A percentile compares a stretch with the other conserved stretches of the same genome.
phyloP scores from a whole-genome alignment of 2,888 invertebrate genomes.

The Neocrepidodera transversa region DNA sequence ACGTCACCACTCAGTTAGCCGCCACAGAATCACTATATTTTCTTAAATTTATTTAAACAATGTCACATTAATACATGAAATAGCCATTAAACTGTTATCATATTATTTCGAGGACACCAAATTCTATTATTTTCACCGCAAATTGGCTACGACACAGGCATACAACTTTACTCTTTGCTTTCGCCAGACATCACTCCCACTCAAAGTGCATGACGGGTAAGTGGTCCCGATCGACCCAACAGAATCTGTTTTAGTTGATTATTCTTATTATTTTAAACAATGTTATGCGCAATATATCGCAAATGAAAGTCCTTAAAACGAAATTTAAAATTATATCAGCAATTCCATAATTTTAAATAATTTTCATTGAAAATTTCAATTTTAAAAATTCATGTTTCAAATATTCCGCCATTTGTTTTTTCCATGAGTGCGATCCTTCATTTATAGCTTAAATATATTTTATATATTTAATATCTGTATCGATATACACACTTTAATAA shows the following conservation, averaged over 20 bases:
- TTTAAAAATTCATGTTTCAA: neutral
- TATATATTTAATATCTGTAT: neutral
- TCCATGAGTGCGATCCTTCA: neutral
- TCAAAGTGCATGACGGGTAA: conserved; percentile 58
- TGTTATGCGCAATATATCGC: conserved; percentile 29
- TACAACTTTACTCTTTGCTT: conserved; percentile 50
- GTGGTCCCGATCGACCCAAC: conserved; percentile 49
- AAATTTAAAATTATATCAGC: neutral
- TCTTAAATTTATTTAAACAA: conserved; percentile 16
- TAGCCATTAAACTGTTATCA: conserved; percentile 26
- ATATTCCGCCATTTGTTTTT: neutral
- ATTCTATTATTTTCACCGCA: conserved; percentile 37
- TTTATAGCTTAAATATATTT: neutral
- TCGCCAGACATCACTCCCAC: conserved; percentile 60
- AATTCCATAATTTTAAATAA: neutral
- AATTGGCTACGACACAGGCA: conserved; percentile 43
- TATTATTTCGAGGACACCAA: conserved; percentile 25
- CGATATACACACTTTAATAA: neutral
- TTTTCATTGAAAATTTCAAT: neutral
- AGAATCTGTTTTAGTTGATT: conserved; percentile 32
- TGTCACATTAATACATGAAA: conserved; percentile 50
- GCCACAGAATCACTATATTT: conserved; percentile 44
- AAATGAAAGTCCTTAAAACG: neutral
- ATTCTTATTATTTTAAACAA: conserved; percentile 1
- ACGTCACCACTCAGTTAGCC: conserved; percentile 60